Base-by-base conservation (phyloP, 1,140 invertebrate genomes). In the Drosophila oshimai region DNA sequence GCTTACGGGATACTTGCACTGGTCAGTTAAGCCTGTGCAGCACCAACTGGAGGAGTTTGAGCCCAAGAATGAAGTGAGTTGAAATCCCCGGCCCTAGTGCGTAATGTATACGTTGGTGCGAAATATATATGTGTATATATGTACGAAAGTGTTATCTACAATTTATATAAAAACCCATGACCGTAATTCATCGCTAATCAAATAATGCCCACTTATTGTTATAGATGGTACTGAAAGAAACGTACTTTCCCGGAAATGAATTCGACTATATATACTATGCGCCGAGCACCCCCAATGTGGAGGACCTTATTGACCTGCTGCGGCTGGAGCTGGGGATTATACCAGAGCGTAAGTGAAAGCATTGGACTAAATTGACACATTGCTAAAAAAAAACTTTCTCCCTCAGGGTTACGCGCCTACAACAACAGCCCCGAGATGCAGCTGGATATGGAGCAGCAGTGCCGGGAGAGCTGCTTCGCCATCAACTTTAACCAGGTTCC, bases 261-360 rank as follows among this genome's bases (percentile, higher is more conserved):
- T 36, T 31, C 0, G 89, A 90, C 41, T 51, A 26, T 0, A 37
- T 92, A 13, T 90, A 91, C 20, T 92, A 91, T 70, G 51, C 90
- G 2, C 92, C 92, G 3, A 57, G 44, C 4, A 89, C 69, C 2
- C 22, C 72, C 1, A 90, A 89, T 31, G 80, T 76, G 6, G 57
- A 69, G 50, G 50, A 64, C 4, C 53, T 92, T 2, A 91, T 92
- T 58, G 83, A 90, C 15, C 41, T 70, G 18, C 74, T 92, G 12
- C 84, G 91, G 3, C n/a, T 57, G 26, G 89, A 91, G 12, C 57
- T 92, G 31, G 44, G 86, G 17, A 73, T 92, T 7, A 31, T 68
- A 29, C 75, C 68, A 41, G 90, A 92, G 24, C 80, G 91, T 92
- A 87, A 53, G 53, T 41, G n/a, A n/a, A n/a, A n/a, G n/a, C n/a